Base-by-base conservation (phyloP, 2,113 vertebrate genomes). In the Ammodramus savannarum region DNA sequence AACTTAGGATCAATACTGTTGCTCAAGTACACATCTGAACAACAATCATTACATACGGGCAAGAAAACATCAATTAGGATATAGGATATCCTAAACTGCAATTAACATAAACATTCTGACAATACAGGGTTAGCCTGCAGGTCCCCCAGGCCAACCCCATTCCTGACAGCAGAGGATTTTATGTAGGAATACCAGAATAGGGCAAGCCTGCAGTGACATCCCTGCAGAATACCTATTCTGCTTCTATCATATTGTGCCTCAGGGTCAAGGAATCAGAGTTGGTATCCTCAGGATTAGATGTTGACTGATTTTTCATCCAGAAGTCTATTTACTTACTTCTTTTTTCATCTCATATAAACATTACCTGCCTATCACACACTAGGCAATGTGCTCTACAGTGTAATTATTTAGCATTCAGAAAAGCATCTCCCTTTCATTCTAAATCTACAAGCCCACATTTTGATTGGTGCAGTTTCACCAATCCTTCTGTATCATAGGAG, bases 1-100 rank as follows among this genome's bases (percentile, higher is more conserved):
- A 91, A 87, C 6, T 75, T 51, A 31, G 54, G 81, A 87, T 89
- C 89, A 87, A 77, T 54, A 49, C 2, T 62, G 18, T 87, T 96
- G 81, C 74, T 89, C 81, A 95, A 93, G 67, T 46, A 68, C 16
- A 36, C 65, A 76, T 73, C 71, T 62, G 41, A 95, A 79, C 84
- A 95, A 73, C 43, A 78, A 32, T 94, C 49, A 95, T 91, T 95
- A 96, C 69, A 92, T 3, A 57, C 27, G 85, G 32, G 69, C 34
- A 93, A 94, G 87, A 93, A 95, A 95, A 89, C 58, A 95, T 16
- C 74, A 94, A 84, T 89, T 79, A 94, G 49, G 34, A 61, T 73
- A 89, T 66, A 18, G 0, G 11, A 79, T 76, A 92, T 23, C 41
- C 52, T 46, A 48, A 66, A 89, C 78, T 7, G 3, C 77, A 87